A percentile compares a stretch with the other conserved stretches of the same genome.
phyloP scores from a whole-genome alignment of 2,113 vertebrate genomes.

The Alouatta palliata region DNA sequence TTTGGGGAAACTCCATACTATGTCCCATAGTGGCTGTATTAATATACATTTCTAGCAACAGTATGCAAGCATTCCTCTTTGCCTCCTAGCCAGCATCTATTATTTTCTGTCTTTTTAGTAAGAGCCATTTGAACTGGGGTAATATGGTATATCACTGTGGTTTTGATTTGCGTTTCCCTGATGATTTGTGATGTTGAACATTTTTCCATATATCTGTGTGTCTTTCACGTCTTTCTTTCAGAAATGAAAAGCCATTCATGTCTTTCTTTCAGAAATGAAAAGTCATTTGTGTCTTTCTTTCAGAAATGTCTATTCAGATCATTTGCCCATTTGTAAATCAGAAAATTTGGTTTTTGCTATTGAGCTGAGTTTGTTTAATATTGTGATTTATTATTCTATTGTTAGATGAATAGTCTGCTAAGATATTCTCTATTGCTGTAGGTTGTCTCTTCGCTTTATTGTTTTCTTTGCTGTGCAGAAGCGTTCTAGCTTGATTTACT shows the following conservation, averaged over 20 bases:
- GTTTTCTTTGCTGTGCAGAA: not conserved
- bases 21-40: not conserved
- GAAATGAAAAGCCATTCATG: not conserved
- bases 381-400: not conserved
- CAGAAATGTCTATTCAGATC: not conserved
- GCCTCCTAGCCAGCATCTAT: not conserved
- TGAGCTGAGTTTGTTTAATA: not conserved
- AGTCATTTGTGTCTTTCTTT: no score
- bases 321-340: not conserved
- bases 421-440: not conserved
- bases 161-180: not conserved
- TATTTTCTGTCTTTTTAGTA: not conserved
- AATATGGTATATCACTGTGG: not conserved
- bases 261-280: not conserved
- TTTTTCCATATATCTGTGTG: not conserved
- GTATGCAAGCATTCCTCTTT: not conserved
- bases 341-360: not conserved
- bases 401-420: not conserved
- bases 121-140: not conserved
- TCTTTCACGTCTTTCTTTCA: not conserved
- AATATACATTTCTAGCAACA: not conserved
- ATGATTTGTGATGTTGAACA: not conserved
- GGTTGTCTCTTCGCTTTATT: not conserved
- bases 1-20: not conserved
- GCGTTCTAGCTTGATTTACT: not conserved